Base-by-base conservation (phyloP, 2,888 invertebrate species). In the Lacanobia wlatinum region DNA sequence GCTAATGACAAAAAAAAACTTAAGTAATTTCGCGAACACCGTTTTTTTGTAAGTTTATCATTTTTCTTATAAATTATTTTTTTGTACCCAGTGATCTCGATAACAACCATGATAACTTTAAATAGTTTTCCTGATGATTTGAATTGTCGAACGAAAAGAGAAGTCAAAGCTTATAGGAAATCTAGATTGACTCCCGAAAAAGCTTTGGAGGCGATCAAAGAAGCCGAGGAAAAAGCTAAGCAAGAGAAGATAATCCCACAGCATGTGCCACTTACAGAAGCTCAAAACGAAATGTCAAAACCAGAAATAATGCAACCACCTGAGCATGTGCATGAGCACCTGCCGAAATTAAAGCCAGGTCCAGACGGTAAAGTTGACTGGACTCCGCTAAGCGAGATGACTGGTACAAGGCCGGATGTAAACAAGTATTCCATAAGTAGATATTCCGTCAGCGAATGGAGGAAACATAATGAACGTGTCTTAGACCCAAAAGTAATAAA, bases 391-490 rank as follows among this genome's bases (percentile, higher is more conserved):
- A 97, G 96, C 0, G 97, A 96, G 0, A 94, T 98, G 87, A 98
- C 98, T 0, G 98, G 98, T 5, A 97, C 98, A 0, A 96, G 98
- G 78, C 98, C 98, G 0, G 96, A 97, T 0, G 98, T 98, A 14
- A 98, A 98, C 92, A 97, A 97, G 86, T 98, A 98, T 89, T 97
- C 98, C 0, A 95, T 98, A 60, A 97, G 98, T 16, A 96, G 97
- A 85, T 98, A 97, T 89, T 98, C 98, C 69, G 96, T 97, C 0
- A 97, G 96, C 12, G 98, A 98, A 92, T 98, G 98, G 98, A 96
- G 97, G 43, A 91, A 96, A 53, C 96, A 97, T 76, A 97, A 97
- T 84, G 93, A 96, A 16, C 92, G 96, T 48, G 91, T 96, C 0
- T 90, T 97, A 6, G 95, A 96, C 70, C 92, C 92, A 76, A 94